These are phyloP conservation scores for Cantharis nigra DNA, from an alignment of 2,888 invertebrate genomes.

Conservation along the genomic window DNA sequence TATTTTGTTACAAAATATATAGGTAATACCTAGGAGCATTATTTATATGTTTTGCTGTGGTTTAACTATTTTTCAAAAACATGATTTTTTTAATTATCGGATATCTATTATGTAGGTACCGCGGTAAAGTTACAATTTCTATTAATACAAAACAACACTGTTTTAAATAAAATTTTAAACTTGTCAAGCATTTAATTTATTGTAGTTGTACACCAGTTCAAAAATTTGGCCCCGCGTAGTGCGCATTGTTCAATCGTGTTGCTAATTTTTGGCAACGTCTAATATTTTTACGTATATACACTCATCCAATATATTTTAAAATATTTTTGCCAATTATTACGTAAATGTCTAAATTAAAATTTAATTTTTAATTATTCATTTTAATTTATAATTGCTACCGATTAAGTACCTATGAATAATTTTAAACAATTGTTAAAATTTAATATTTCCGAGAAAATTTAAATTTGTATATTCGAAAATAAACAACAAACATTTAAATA, in stretches of 20 bases:
- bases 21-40: not conserved
- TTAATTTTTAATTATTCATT: not conserved
- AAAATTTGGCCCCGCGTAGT: constrained; percentile 33
- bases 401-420: not conserved
- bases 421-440: not conserved
- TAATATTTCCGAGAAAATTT: not conserved
- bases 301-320: not conserved
- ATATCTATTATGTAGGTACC: not conserved
- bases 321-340: constrained; percentile 10
- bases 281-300: constrained; percentile 4
- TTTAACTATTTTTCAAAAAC: not conserved
- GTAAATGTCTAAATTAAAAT: not conserved
- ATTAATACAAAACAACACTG: constrained; percentile 1
- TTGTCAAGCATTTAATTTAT: constrained; percentile 28
- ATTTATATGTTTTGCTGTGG: not conserved
- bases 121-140: not conserved
- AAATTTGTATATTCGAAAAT: not conserved
- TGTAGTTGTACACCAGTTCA: constrained; percentile 16
- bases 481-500: not conserved
- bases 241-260: constrained; percentile 31
- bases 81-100: not conserved
- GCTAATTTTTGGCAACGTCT: constrained; percentile 27
- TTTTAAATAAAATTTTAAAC: constrained; percentile 16
- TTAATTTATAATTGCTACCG: not conserved
- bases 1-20: not conserved